Conservation (phyloP, 2,888 invertebrate species). For the Apantesis nais region DNA sequence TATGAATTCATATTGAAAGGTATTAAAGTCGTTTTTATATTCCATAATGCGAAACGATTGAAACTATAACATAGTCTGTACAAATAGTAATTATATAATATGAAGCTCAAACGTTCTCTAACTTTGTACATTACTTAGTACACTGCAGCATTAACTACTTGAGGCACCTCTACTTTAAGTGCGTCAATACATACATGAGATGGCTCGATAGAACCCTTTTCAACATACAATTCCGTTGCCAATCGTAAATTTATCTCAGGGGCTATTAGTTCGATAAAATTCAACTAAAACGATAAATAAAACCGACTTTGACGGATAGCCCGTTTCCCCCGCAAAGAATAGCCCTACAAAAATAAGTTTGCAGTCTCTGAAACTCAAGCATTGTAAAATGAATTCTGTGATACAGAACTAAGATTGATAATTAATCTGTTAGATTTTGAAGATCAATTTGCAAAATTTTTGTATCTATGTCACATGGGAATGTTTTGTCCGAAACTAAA, state of each 20-base stretch:
- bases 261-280: conserved; percentile 85
- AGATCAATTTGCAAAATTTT: conserved; percentile 59
- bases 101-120: not conserved
- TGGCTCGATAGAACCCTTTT: conserved; percentile 71
- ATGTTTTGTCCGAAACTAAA: conserved; percentile 82
- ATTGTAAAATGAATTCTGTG: conserved; percentile 27
- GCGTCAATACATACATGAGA: conserved; percentile 40
- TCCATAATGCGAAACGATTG: no score
- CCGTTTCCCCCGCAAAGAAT: conserved; percentile 80
- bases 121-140: not conserved
- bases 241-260: conserved; percentile 83
- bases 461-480: conserved; percentile 83
- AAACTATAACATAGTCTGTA: no score
- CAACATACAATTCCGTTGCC: conserved; percentile 69
- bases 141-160: conserved; percentile 1
- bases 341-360: conserved; percentile 52
- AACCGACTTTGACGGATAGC: conserved; percentile 82
- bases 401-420: conserved; percentile 10
- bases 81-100: no score
- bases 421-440: not conserved
- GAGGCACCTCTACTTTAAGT: conserved; percentile 30
- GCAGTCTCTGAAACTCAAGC: conserved; percentile 15
- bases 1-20: no score
- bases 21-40: no score
- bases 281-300: conserved; percentile 85